Evolutionary conservation across 2,888 invertebrate species (phyloP).

Genomic region (Lithophane leautieri): DNA sequence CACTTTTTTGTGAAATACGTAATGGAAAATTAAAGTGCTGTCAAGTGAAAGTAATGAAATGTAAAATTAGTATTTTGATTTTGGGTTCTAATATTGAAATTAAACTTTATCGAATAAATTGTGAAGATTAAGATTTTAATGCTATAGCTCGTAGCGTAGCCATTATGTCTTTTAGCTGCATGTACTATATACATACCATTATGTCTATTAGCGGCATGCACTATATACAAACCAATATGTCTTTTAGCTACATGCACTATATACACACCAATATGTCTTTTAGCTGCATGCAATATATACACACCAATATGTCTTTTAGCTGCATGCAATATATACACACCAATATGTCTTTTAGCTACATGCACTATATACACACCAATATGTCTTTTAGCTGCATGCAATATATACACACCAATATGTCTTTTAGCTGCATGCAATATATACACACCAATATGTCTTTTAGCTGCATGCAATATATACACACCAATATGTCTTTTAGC

Average conservation of each 20-base stretch:
- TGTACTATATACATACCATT: too few relatives aligned
- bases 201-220: too few relatives aligned
- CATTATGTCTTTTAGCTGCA: background rate
- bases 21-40: slow-evolving; percentile 14
- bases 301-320: too few relatives aligned
- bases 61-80: slow-evolving; percentile 8
- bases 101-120: background rate
- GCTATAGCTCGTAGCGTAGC: too few relatives aligned
- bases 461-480: background rate
- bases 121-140: too few relatives aligned
- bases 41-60: slow-evolving; percentile 30
- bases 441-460: background rate
- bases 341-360: too few relatives aligned
- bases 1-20: slow-evolving; percentile 2
- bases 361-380: background rate
- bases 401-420: background rate
- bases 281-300: background rate
- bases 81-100: background rate
- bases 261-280: background rate
- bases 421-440: background rate
- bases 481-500: too few relatives aligned
- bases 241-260: background rate
- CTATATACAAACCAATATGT: background rate
- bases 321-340: background rate
- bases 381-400: too few relatives aligned